Evolutionary conservation across 2,113 vertebrate genomes (phyloP).

Genomic region (Podocnemis expansa): DNA sequence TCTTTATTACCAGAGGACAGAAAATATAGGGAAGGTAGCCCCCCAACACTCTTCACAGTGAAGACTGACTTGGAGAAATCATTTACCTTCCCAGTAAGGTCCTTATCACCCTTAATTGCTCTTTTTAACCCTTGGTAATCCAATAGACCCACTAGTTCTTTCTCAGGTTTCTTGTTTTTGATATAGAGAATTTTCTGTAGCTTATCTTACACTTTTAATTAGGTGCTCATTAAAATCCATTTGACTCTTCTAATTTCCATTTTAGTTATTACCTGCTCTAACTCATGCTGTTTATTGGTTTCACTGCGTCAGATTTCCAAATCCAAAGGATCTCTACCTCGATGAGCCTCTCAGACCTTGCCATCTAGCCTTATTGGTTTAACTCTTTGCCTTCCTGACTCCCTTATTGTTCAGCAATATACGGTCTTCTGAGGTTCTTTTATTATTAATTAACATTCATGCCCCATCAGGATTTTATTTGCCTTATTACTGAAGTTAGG

Average conservation of each 20-base stretch:
- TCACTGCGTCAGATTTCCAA: background rate
- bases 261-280: background rate
- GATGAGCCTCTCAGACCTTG: background rate
- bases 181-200: background rate
- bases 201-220: background rate
- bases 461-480: background rate
- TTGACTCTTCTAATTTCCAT: background rate
- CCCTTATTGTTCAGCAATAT: background rate
- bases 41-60: background rate
- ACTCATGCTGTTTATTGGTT: background rate
- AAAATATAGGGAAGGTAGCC: background rate
- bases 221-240: background rate
- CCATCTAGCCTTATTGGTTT: background rate
- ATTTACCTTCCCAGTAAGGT: background rate
- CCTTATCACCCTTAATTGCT: background rate
- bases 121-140: background rate
- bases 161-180: background rate
- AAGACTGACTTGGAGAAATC: background rate
- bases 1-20: background rate
- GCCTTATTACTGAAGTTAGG: background rate
- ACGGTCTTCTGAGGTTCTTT: background rate
- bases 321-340: background rate
- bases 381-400: background rate
- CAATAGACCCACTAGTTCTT: background rate
- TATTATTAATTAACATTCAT: background rate